Percentiles rank a stretch among this genome's conserved stretches.
phyloP scores from a whole-genome alignment of 2,113 vertebrate species.

The Pomatostomus ruficeps region DNA sequence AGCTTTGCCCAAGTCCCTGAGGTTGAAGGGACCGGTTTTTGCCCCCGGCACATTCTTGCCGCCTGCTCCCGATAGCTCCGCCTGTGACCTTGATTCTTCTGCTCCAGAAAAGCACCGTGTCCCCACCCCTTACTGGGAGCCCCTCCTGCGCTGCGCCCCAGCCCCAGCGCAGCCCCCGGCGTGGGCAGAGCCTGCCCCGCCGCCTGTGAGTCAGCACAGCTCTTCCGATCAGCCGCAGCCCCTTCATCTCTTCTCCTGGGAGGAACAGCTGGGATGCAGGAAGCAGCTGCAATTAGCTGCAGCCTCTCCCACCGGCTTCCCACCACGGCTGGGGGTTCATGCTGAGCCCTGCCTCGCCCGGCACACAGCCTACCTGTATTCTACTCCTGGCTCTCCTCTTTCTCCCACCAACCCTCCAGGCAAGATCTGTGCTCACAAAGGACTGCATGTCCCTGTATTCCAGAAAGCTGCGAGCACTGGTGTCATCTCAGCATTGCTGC shows the following conservation, averaged over 20 bases:
- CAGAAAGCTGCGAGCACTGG: not conserved
- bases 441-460: not conserved
- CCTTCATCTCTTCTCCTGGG: not conserved
- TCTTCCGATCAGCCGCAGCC: not conserved
- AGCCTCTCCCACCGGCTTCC: not conserved
- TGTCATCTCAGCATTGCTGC: not conserved
- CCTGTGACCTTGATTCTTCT: constrained; percentile 50
- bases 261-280: not conserved
- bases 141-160: not conserved
- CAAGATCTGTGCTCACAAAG: not conserved
- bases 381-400: not conserved
- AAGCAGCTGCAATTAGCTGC: not conserved
- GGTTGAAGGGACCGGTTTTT: not conserved
- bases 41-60: rapidly evolving
- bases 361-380: not conserved
- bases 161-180: not conserved
- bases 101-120: not conserved
- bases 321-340: not conserved
- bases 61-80: not conserved
- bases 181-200: not conserved
- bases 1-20: not conserved
- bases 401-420: not conserved
- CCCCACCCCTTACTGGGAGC: constrained; percentile 16
- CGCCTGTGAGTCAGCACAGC: constrained; percentile 77
- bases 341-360: not conserved